Percentiles rank a stretch among this genome's conserved stretches.
phyloP scores from a whole-genome alignment of 2,797 vertebrate genomes.

The Fringilla coelebs region DNA sequence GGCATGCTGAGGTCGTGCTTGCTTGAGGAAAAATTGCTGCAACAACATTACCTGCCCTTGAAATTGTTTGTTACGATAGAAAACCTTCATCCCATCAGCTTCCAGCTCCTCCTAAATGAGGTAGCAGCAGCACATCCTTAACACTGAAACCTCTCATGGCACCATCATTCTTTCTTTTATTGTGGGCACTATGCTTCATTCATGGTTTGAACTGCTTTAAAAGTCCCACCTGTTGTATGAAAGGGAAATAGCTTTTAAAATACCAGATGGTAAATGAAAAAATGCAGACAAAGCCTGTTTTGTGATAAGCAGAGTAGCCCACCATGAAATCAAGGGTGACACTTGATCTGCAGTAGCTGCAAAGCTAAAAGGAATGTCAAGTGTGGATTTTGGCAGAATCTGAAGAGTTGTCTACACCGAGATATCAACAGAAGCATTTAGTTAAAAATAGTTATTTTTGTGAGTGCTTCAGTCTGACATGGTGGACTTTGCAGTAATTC shows the following conservation, averaged over 20 bases:
- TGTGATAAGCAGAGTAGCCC: background rate
- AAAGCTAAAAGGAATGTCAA: background rate
- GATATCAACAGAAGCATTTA: background rate
- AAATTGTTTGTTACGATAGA: background rate
- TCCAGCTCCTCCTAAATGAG: background rate
- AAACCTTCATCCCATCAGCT: background rate
- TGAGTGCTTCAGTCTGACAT: background rate
- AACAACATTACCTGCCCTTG: background rate
- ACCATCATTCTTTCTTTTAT: background rate
- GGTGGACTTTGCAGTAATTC: background rate
- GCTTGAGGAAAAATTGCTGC: background rate
- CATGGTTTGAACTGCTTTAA: background rate
- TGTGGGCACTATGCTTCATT: accelerated
- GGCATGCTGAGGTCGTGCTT: background rate
- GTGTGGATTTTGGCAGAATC: background rate
- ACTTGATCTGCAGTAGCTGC: background rate
- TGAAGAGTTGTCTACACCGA: background rate
- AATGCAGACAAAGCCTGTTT: background rate
- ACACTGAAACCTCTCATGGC: background rate
- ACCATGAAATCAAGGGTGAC: background rate
- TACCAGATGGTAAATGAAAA: background rate
- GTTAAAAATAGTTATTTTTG: background rate
- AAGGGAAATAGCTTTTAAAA: background rate
- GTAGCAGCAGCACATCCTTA: background rate
- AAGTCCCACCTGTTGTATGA: background rate